Evolutionary conservation across 2,113 vertebrate species (phyloP).

Genomic region (Calyptommatus sinebrachiatus): DNA sequence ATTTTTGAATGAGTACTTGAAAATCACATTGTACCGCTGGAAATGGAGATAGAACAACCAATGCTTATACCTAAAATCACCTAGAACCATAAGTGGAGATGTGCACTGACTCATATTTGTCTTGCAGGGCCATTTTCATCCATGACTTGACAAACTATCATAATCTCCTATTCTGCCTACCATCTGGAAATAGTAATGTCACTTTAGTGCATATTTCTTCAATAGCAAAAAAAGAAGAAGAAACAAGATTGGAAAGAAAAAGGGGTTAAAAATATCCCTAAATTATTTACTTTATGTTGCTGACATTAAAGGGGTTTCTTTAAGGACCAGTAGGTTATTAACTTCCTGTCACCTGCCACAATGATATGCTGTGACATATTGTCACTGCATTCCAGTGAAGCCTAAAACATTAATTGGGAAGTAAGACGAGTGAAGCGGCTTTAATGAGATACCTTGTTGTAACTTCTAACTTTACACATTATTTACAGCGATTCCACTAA

Average conservation of each 20-base stretch:
- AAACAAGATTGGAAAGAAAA: background rate
- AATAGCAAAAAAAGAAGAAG: constrained; percentile 48
- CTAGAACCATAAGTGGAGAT: too few relatives aligned
- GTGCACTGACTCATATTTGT: too few relatives aligned
- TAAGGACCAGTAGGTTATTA: constrained; percentile 71
- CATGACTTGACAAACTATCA: constrained; percentile 27
- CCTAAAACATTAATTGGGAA: constrained; percentile 83
- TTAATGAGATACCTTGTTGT: constrained; percentile 85
- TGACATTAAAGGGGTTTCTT: constrained; percentile 60
- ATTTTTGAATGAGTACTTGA: too few relatives aligned
- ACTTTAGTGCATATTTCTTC: constrained; percentile 51
- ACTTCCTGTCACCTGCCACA: constrained; percentile 64
- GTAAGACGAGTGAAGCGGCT: constrained; percentile 74
- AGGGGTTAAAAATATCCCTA: constrained; percentile 12
- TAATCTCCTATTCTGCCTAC: constrained; percentile 26
- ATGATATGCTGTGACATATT: constrained; percentile 70
- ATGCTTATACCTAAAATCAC: too few relatives aligned
- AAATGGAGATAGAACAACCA: too few relatives aligned
- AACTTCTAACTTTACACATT: constrained; percentile 78
- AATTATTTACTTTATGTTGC: constrained; percentile 64
- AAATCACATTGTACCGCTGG: too few relatives aligned
- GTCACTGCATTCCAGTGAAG: constrained; percentile 67
- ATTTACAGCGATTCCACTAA: constrained; percentile 84
- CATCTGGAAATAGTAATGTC: constrained; percentile 65
- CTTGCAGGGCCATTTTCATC: background rate